Base-by-base conservation (phyloP, 2,797 vertebrate species). In the Rallus crepitans region DNA sequence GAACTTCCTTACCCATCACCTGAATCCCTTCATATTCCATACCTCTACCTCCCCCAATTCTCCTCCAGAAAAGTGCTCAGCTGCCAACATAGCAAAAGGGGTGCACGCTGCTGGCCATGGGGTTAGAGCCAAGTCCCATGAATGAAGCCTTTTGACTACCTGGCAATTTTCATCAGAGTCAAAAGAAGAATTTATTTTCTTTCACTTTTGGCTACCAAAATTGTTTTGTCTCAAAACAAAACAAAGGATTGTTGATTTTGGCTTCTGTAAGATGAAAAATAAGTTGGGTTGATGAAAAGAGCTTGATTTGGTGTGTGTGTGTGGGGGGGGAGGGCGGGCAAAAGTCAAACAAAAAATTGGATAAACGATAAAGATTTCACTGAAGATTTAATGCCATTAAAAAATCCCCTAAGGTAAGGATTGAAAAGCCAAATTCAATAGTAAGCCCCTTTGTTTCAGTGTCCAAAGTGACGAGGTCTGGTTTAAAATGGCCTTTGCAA, bases 151-250 rank as follows among this genome's bases (percentile, higher is more conserved):
- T 95, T 57, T 83, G 78, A 93, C 68, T 81, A 42, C 75, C 75
- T 63, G 68, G 61, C 12, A 70, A 11, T 92, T 91, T 89, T 75
- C 65, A 55, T 69, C 60, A 19, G n/a, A 92, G 64, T 61, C 76
- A 72, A 89, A 89, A 85, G 94, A 80, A 56, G 52, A 5, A 35
- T 75, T 89, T 85, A 48, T 82, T 71, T 89, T 87, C 79, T n/a
- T 87, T 75, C 57, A 15, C 37, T 90, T 93, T 56, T 84, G 89
- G 78, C 76, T 71, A 85, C 57, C 60, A 70, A 79, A 77, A 87
- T 80, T 81, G 45, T 94, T 95, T 94, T 68, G 78, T 83, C 69
- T 92, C 45, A 68, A 95, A 95, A 81, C 69, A 94, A 94, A 94
- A 82, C 33, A 75, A 81, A 69, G 48, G 77, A 37, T 68, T 89